phyloP scores from a whole-genome alignment of 2,888 invertebrate species.

The Caenorhabditis panamensis region DNA sequence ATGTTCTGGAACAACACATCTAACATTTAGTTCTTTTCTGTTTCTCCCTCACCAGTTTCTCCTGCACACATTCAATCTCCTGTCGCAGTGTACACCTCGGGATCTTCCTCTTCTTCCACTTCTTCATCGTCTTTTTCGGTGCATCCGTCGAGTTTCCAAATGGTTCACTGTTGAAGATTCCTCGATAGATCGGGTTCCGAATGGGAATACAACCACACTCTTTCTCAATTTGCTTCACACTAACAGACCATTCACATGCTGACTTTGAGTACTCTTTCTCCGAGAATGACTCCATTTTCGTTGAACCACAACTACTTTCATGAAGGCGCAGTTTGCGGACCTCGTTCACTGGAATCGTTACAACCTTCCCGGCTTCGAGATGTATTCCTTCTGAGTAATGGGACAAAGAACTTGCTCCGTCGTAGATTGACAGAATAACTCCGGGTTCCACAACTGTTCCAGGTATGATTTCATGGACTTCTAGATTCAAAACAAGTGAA shows the following conservation, averaged over 20 bases:
- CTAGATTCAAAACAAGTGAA: slow-evolving; percentile 75
- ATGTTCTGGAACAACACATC: too few species aligned
- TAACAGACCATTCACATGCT: slow-evolving; percentile 75
- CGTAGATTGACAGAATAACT: slow-evolving; percentile 73
- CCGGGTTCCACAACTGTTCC: slow-evolving; percentile 72
- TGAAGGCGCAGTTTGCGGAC: slow-evolving; percentile 72
- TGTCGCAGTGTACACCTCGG: slow-evolving; percentile 70
- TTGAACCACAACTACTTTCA: slow-evolving; percentile 68
- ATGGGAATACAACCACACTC: slow-evolving; percentile 65
- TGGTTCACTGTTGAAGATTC: slow-evolving; percentile 32
- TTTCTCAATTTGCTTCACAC: slow-evolving; percentile 61
- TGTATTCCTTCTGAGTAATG: slow-evolving; percentile 76
- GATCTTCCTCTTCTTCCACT: slow-evolving; percentile 61
- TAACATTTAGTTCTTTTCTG: background rate
- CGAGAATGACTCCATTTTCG: slow-evolving; percentile 67
- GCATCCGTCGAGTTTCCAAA: slow-evolving; percentile 23
- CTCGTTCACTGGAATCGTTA: slow-evolving; percentile 77
- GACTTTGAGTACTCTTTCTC: slow-evolving; percentile 72
- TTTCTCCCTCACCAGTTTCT: slow-evolving; percentile 58
- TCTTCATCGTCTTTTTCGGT: slow-evolving; percentile 31
- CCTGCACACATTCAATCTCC: slow-evolving; percentile 73
- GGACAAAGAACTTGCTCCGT: slow-evolving; percentile 64
- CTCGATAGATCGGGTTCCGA: slow-evolving; percentile 59
- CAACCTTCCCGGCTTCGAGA: slow-evolving; percentile 76
- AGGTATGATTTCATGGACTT: slow-evolving; percentile 76